Evolutionary conservation across 2,113 vertebrate genomes (phyloP).

Genomic region (Callopanchax toddi): DNA sequence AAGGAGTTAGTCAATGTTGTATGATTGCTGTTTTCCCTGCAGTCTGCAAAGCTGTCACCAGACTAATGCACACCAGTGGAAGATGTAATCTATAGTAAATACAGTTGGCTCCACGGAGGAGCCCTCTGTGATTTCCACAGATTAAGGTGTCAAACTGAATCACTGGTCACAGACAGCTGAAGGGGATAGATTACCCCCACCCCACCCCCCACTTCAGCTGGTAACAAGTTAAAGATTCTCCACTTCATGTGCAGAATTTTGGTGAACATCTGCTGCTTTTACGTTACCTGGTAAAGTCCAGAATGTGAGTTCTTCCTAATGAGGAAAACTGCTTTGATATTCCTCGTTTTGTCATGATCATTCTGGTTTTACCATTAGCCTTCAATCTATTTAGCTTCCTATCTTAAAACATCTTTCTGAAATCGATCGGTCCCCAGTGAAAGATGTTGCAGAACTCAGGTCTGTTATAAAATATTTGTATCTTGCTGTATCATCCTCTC

Average conservation of each 20-base stretch:
- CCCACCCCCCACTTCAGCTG: constrained; percentile 43
- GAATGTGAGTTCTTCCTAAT: constrained; percentile 14
- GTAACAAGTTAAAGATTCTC: constrained; percentile 36
- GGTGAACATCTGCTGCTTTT: constrained; percentile 20
- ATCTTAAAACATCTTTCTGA: constrained; percentile 27
- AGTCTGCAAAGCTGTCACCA: constrained; percentile 68
- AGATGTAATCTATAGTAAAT: constrained; percentile 77
- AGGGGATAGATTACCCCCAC: constrained; percentile 64
- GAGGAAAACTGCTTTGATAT: too few species aligned
- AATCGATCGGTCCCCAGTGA: constrained; percentile 24
- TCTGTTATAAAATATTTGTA: constrained; percentile 30
- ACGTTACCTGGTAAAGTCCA: constrained; percentile 44
- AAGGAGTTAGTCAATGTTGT: constrained; percentile 61
- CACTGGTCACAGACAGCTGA: constrained; percentile 63
- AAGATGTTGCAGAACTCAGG: constrained; percentile 14
- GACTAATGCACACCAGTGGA: constrained; percentile 69
- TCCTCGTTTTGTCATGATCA: too few species aligned
- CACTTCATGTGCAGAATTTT: constrained; percentile 4
- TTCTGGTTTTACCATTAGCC: constrained; percentile 19
- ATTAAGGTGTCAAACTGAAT: constrained; percentile 75
- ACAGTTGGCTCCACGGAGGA: constrained; percentile 62
- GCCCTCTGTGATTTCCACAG: constrained; percentile 69
- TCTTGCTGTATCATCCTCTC: constrained; percentile 29
- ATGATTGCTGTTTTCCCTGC: constrained; percentile 72
- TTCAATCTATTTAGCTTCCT: background rate